Base-by-base conservation (phyloP, 2,797 vertebrate genomes). In the Lacerta viridis region DNA sequence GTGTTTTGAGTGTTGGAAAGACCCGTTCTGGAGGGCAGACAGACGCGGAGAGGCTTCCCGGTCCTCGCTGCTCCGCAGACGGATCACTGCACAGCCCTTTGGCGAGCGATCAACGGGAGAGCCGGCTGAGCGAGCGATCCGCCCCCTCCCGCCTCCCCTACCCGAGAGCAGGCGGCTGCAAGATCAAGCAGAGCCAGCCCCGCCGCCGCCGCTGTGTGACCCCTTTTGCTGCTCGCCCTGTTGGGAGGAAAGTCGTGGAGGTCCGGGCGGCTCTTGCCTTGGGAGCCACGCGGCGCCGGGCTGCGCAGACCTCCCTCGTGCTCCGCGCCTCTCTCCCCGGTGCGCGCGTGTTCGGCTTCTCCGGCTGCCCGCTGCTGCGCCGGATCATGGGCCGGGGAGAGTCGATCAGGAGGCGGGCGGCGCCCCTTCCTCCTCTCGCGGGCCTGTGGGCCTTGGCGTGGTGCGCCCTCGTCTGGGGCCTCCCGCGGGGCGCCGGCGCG, bases 391-490 rank as follows among this genome's bases (percentile, higher is more conserved):
- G 39, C 68, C 20, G 75, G 36, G 82, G 68, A 72, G 27, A 36
- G 15, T 36, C 46, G 77, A 18, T 15, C 29, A 20, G 83, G 90
- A 71, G 59, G 61, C 39, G 64, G 85, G 39, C 15, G 85, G 39
- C 15, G 86, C 72, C 75, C 85, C 85, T 69, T 86, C 85, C 72
- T 86, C 85, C 94, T 90, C 80, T 85, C 88, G 87, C 95, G 88
- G 89, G 93, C 87, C 77, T 97, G 92, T 95, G 94, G 89, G 96
- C 95, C 80, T 88, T 98, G 83, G 75, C 96, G 88, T 92, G 91
- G 89, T 92, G 91, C 79, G 86, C 91, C 23, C 93, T 97, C 13
- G 50, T 55, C 80, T 85, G 95, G 79, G 85, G 29, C 11, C n/a
- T 59, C 81, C 69, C 93, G 0, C 18, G 93, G 92, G 64, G 88